Evolutionary conservation across 2,113 vertebrate genomes (phyloP), one percentile per base, ranked within the genome.

Genomic region (Hirundichthys speculiger): DNA sequence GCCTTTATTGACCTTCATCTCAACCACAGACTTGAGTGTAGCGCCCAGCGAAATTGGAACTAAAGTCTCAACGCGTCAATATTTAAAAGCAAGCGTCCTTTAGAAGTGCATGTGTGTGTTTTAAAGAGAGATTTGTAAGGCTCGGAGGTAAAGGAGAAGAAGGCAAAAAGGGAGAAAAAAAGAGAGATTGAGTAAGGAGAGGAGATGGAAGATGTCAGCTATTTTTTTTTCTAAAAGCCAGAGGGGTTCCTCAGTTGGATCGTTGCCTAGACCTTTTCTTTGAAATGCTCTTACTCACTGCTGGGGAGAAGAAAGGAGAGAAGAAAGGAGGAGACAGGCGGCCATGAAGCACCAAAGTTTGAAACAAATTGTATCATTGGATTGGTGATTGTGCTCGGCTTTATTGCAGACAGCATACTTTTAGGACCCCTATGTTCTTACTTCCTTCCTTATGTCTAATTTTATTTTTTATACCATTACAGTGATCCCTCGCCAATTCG

Each of bases 171-270:
- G 48, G 60, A 54, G 19, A 69, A 56, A 73, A 72, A 69, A 72
- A 80, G 46, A 73, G 57, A 64, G 56, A 75, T 49, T 20, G 78
- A 56, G 61, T 2, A 20, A 69, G 58, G 39, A 57, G 71, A 74
- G 52, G 51, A 75, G 81, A 82, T 55, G 48, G 86, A 72, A 90
- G 88, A 90, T 88, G 83, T 88, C 83, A 84, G 74, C 62, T 53
- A 67, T 86, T 83, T 81, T 67, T 81, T 67, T 81, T 67, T 83
- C 75, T 88, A 70, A 83, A 82, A 86, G 88, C 79, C 77, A 77
- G 53, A 73, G 82, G 79, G 82, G 84, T 82, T 74, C 76, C 60
- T 64, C 70, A 34, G 74, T 83, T 84, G 77, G 82, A 85, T 76
- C 46, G 52, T 76, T 83, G 79, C 83, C 81, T 69, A 8, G 73